Evolutionary conservation across 2,113 vertebrate genomes (phyloP), one percentile per base, ranked within the genome.

Genomic region (Atherinomorus stipes): DNA sequence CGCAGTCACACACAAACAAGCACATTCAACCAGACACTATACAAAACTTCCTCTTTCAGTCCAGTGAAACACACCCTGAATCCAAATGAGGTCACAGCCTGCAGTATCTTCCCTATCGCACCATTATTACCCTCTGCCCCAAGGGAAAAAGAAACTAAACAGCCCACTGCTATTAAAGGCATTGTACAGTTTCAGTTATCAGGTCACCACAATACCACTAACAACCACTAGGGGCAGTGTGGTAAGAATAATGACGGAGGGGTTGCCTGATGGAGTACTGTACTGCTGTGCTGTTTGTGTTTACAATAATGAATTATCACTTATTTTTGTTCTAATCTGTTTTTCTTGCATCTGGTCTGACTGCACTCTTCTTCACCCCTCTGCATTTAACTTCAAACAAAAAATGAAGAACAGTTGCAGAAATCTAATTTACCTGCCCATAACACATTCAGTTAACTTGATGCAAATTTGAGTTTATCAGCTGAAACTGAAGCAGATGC

Each of bases 41-140:
- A 74, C 23, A 66, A 56, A 67, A 59, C 56, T 49, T 63, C 56
- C 59, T 69, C 76, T 45, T 26, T 65, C 59, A 79, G 67, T 78
- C 77, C 65, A 71, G 57, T 62, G 79, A 81, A 81, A 87, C 81
- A 86, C 76, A 87, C 71, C 71, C 74, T 84, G 83, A 85, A 84
- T 88, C 68, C 47, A 82, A 92, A 89, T 85, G 78, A 89, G 90
- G 90, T 89, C 89, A 87, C 69, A 81, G 86, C 67, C 76, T 76
- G 76, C 79, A 79, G 86, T 85, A 84, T 92, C 85, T 81, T 85
- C 69, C 64, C 71, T 82, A 85, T 89, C 78, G 76, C 76, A 84
- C 83, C 86, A 85, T 90, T 90, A 86, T 88, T 89, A 85, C 83
- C 72, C 83, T 88, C 72, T 85, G 76, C 59, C 87, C 83, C 84